Evolutionary conservation across 2,888 invertebrate species (phyloP).

Genomic region (Ferdinandea cuprea): DNA sequence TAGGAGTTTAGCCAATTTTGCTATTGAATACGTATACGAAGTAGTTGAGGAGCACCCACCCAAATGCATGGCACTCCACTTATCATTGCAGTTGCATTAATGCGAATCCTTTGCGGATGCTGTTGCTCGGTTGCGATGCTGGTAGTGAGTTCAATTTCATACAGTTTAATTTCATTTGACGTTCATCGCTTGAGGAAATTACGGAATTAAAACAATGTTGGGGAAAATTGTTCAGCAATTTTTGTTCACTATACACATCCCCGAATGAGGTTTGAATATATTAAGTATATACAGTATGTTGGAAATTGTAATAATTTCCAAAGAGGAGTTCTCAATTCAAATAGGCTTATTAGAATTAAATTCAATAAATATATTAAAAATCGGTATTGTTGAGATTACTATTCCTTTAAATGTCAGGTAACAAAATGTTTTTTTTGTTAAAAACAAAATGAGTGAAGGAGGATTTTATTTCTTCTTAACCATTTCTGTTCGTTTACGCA

Average conservation of each 20-base stretch:
- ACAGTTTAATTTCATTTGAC: no score
- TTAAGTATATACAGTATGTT: background rate
- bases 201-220: slow-evolving; percentile 24
- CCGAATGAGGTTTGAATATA: background rate
- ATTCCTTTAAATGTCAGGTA: no score
- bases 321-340: no score
- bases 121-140: slow-evolving; percentile 13
- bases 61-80: slow-evolving; percentile 24
- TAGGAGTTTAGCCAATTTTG: slow-evolving; percentile 62
- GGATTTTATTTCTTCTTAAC: no score
- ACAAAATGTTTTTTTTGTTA: no score
- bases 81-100: background rate
- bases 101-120: background rate
- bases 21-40: slow-evolving; percentile 18
- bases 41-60: slow-evolving; percentile 38
- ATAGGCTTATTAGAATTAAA: no score
- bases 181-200: slow-evolving; percentile 44
- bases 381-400: no score
- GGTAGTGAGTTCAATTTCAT: slow-evolving; percentile 25
- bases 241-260: background rate
- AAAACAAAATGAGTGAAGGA: no score
- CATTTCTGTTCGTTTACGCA: no score
- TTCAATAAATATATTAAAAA: no score
- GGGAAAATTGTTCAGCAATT: slow-evolving; percentile 28
- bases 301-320: background rate